Conservation (phyloP, 2,888 invertebrate genomes). For the Clostera curtula region DNA sequence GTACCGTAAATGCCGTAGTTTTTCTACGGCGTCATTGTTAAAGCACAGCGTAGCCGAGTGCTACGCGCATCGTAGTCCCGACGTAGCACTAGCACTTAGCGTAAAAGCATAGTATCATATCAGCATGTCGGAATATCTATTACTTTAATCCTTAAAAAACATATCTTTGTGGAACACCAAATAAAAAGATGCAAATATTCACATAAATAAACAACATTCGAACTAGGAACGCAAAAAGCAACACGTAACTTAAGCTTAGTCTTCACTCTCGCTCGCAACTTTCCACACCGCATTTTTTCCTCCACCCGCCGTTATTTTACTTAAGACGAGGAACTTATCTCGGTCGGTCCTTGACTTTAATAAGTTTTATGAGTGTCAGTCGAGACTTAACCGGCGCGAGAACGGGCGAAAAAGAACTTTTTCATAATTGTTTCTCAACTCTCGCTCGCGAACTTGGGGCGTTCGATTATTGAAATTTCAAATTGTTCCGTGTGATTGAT, state of each 20-base stretch:
- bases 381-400: conserved; percentile 69
- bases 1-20: conserved; percentile 3
- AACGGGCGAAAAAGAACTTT: conserved; percentile 68
- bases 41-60: conserved; percentile 30
- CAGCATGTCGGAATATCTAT: no score
- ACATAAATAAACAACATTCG: conserved; percentile 35
- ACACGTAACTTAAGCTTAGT: conserved; percentile 49
- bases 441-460: conserved; percentile 46
- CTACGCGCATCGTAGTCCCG: conserved; percentile 34
- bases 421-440: conserved; percentile 70
- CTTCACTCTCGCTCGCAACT: conserved; percentile 66
- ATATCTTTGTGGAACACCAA: conserved; percentile 2
- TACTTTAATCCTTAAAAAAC: conserved; percentile 1
- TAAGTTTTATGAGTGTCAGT: conserved; percentile 74
- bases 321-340: conserved; percentile 73
- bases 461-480: conserved; percentile 66
- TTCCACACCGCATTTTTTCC: conserved; percentile 56
- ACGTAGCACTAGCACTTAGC: conserved; percentile 16
- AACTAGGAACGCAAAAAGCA: conserved; percentile 45
- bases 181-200: conserved; percentile 20
- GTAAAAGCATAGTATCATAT: no score
- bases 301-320: conserved; percentile 65
- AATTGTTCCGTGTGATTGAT: conserved; percentile 46
- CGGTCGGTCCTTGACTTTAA: conserved; percentile 74
- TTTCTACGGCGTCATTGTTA: conserved; percentile 13